Evolutionary conservation across 2,888 invertebrate species (phyloP), one percentile per base, ranked within the genome.

Genomic region (Tenthredo scrophulariae): DNA sequence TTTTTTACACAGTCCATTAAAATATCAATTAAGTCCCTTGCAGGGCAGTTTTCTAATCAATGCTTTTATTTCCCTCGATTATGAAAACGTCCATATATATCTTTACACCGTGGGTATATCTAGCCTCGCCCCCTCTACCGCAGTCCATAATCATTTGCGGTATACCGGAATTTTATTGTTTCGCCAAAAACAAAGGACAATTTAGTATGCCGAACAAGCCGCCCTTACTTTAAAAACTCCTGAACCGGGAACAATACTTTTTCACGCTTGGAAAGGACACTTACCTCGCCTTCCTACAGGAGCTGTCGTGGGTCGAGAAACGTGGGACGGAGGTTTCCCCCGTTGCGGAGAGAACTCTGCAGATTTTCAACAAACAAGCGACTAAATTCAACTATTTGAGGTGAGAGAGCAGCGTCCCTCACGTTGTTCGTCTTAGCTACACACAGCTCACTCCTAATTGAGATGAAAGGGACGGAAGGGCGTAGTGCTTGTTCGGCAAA

Each of bases 11-110:
- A 89, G 89, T 89, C 91, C 91, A 92, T 93, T 92, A 92, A 92
- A 92, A 93, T 93, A 92, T 92, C 92, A 93, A 92, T 92, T 91
- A 91, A 90, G 87, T 85, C 75, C 84, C 84, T 85, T 83, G 87
- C 86, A 80, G 83, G 79, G 77, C 85, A 84, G 83, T 85, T 80
- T 79, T 84, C 54, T 29, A 83, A 83, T 83, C 77, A 80, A 85
- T 85, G 84, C 86, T 85, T 80, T 80, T 80, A 80, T 80, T 80
- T 80, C 62, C 15, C 80, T 50, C 77, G 80, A 80, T 80, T 80
- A 80, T 80, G 33, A 62, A 80, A 80, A 50, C 86, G 85, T 87
- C 88, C 86, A 62, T 75, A 50, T 40, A 62, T 58, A 62, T 29
- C 9, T 33, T 33, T 58, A 58, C 79, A n/a, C 7, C 54, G 54